Evolutionary conservation across 2,888 invertebrate species (phyloP).

Genomic region (Trissolcus brochymenae): DNA sequence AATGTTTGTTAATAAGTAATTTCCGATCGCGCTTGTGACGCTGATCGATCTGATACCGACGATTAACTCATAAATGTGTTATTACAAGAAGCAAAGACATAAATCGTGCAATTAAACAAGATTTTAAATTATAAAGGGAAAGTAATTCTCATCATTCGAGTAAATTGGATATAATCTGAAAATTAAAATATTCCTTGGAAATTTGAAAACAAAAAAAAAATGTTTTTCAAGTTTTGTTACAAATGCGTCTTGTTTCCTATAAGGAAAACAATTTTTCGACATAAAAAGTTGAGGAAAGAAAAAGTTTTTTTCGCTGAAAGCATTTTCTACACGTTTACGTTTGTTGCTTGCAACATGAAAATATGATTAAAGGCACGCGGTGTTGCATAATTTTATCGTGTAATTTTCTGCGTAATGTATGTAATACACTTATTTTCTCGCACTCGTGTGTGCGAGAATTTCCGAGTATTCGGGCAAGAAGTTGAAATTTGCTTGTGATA

Average conservation of each 20-base stretch:
- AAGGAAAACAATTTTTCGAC: too few relatives aligned
- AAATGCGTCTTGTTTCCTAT: too few relatives aligned
- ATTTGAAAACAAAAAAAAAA: too few relatives aligned
- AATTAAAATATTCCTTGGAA: too few relatives aligned
- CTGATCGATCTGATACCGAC: slow-evolving; percentile 22
- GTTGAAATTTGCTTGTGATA: slow-evolving; percentile 16
- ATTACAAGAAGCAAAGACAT: slow-evolving; percentile 5
- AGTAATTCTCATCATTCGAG: too few relatives aligned
- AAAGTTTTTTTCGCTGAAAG: slow-evolving; percentile 2
- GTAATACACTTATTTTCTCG: slow-evolving; percentile 41
- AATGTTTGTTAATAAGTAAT: slow-evolving; percentile 39
- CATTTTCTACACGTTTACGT: slow-evolving; percentile 5
- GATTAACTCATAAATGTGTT: slow-evolving; percentile 5
- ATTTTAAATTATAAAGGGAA: slow-evolving; percentile 5
- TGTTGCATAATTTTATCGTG: slow-evolving; percentile 35
- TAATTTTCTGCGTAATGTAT: slow-evolving; percentile 35
- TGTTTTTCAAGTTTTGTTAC: too few relatives aligned
- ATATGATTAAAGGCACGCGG: slow-evolving; percentile 22
- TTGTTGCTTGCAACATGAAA: slow-evolving; percentile 12
- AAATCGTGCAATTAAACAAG: slow-evolving; percentile 16
- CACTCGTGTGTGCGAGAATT: slow-evolving; percentile 21
- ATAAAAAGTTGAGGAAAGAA: too few relatives aligned
- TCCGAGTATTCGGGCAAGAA: slow-evolving; percentile 39
- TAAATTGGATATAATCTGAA: too few relatives aligned
- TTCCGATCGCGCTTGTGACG: slow-evolving; percentile 22